Evolutionary conservation across 64 coral and sea anemone genomes (phyloP).

Genomic region (Montipora sp.): DNA sequence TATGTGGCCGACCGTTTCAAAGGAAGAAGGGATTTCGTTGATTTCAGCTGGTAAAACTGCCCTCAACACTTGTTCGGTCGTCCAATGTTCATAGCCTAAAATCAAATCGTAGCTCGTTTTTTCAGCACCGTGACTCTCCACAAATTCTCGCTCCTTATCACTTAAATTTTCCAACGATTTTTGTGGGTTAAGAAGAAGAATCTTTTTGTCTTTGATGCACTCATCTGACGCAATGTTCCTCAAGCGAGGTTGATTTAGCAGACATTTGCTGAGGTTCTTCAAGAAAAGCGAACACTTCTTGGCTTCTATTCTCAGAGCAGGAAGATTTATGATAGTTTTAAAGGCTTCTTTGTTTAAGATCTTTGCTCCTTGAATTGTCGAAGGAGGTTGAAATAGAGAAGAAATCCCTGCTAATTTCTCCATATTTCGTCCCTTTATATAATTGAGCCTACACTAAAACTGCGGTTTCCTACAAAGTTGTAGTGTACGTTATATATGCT

Average conservation of each 20-base stretch:
- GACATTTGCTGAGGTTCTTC: slow-evolving; percentile 70
- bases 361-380: slow-evolving; percentile 1
- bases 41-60: slow-evolving; percentile 84
- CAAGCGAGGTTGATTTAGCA: slow-evolving; percentile 89
- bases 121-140: slow-evolving; percentile 50
- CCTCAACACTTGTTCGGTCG: slow-evolving; percentile 84
- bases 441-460: not conserved
- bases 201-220: slow-evolving; percentile 46
- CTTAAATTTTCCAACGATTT: slow-evolving; percentile 57
- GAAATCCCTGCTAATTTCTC: not conserved
- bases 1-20: slow-evolving; percentile 98
- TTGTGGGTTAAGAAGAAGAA: slow-evolving; percentile 79
- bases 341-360: slow-evolving; percentile 39
- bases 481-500: not conserved
- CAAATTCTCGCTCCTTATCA: slow-evolving; percentile 67
- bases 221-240: slow-evolving; percentile 87
- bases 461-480: not conserved
- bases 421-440: not conserved
- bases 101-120: slow-evolving; percentile 62
- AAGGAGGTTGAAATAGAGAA: slow-evolving; percentile 2
- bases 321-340: slow-evolving; percentile 53
- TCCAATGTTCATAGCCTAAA: slow-evolving; percentile 91
- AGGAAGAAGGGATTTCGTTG: slow-evolving; percentile 82
- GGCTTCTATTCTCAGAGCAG: slow-evolving; percentile 83
- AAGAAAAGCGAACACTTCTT: slow-evolving; percentile 88